Base-by-base conservation (phyloP, 2,888 invertebrate species). In the Spodoptera exigua region DNA sequence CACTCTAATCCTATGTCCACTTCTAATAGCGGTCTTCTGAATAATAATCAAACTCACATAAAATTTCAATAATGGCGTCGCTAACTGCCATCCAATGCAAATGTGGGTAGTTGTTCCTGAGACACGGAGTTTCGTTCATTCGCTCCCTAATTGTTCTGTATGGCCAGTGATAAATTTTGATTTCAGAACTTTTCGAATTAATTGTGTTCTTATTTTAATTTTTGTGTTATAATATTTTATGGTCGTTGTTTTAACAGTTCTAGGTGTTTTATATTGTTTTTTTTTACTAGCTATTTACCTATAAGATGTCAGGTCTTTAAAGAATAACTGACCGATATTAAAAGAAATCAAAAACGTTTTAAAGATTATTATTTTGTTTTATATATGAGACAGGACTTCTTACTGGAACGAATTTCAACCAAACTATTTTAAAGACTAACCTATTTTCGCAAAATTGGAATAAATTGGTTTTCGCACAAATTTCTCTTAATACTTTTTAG, bases 41-140 rank as follows among this genome's bases (percentile, higher is more conserved):
- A 93, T 93, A 92, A 92, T 92, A 93, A 93, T 93, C 89, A 91
- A 92, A 92, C 89, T 90, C 89, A 87, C 92, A 92, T 93, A 93
- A 93, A 94, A 94, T 94, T 93, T 93, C 93, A 94, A 94, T 93
- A 93, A 93, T 88, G 89, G 86, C 88, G 51, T 53, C 75, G 84
- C 78, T 91, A 94, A 93, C 91, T 86, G 91, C 89, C 63, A 82
- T 79, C 57, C 61, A 76, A 94, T 94, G 92, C 91, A 92, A 94
- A 94, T 94, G 68, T 58, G 62, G 67, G 63, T 55, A 62, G 51
- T 53, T 61, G 51, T 61, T 58, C 34, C 49, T 56, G 49, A 39
- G 52, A 7, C 27, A 27, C 27, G 27, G 9, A 55, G 60, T 59
- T 32, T 51, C 60, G 61, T 70, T 73, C 70, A 67, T 76, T 70